Evolutionary conservation across 1,140 invertebrate species (phyloP), one percentile per base, ranked within the genome.

Genomic region (Dermatophagoides farinae): DNA sequence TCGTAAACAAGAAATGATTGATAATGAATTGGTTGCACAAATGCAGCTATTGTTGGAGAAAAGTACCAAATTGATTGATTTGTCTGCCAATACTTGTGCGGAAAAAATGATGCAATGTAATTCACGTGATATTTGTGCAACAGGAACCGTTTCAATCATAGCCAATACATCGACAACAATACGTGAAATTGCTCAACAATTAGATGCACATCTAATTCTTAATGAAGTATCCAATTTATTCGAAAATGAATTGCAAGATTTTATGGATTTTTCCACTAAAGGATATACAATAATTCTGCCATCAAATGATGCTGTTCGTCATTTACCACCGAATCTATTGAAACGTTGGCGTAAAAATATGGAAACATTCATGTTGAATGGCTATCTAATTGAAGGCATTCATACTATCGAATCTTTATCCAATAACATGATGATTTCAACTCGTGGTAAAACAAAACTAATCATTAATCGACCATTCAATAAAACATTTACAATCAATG

Each of bases 231-330:
- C 49, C 9, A 47, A 37, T 18, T 23, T 6, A 23, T 46, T 60
- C 8, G 59, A 54, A 39, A 23, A 41, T 22, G 49, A 50, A 12
- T 16, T 63, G 31, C 62, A 63, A 57, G 37, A 57, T 14, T 20
- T 53, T 6, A 38, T 63, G 11, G 61, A 63, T 49, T 59, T 58
- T 22, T 14, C 55, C 0, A 40, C 61, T 2, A 31, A 18, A 18
- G 64, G 64, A 22, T 67, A 65, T 43, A 67, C 66, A 9, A 38
- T 68, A 10, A 64, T 68, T 25, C 41, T 68, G 22, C 67, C 67
- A 44, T 65, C 64, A 0, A 67, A 68, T 58, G 63, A 67, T 57
- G 67, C 67, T 1, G 49, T 67, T 8, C 49, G 43, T 2, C 53
- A 64, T 40, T 23, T 67, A 23, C 66, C 66, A n/a, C 57, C 57